phyloP scores from a whole-genome alignment of 2,113 vertebrate species.

The Callaeas wilsoni region DNA sequence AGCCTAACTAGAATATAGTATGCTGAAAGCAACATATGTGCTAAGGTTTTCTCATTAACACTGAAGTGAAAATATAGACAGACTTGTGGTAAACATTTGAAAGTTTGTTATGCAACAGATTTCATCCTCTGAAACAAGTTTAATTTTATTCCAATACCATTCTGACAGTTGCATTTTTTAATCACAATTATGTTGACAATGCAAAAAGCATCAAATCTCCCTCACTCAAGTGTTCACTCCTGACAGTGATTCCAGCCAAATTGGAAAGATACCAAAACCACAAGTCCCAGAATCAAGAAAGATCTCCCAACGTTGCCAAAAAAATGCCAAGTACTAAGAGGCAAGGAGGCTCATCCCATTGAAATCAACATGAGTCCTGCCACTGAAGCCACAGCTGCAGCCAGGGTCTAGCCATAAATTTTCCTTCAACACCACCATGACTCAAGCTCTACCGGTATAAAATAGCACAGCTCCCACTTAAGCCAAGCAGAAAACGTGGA shows the following conservation, averaged over 20 bases:
- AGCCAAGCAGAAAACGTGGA: neutral
- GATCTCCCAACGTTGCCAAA: neutral
- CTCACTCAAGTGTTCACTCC: neutral
- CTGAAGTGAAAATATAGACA: neutral
- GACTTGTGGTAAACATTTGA: neutral
- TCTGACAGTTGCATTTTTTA: neutral
- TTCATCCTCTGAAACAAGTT: neutral
- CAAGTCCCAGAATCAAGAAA: neutral
- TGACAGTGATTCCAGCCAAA: neutral
- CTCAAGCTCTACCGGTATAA: neutral
- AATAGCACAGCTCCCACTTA: neutral
- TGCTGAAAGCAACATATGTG: neutral
- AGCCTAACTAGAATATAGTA: neutral
- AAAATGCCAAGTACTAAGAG: neutral
- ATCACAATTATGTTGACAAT: neutral
- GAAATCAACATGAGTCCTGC: neutral
- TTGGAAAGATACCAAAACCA: neutral
- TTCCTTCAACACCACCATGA: neutral
- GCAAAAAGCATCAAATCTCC: neutral
- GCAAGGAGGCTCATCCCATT: neutral
- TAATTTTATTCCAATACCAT: neutral
- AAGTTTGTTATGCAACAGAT: conserved; percentile 12
- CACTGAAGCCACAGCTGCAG: neutral
- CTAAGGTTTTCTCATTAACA: neutral
- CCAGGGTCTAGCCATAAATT: neutral